Evolutionary conservation across 2,888 invertebrate genomes (phyloP), one percentile per base, ranked within the genome.

Genomic region (Patella pellucida): DNA sequence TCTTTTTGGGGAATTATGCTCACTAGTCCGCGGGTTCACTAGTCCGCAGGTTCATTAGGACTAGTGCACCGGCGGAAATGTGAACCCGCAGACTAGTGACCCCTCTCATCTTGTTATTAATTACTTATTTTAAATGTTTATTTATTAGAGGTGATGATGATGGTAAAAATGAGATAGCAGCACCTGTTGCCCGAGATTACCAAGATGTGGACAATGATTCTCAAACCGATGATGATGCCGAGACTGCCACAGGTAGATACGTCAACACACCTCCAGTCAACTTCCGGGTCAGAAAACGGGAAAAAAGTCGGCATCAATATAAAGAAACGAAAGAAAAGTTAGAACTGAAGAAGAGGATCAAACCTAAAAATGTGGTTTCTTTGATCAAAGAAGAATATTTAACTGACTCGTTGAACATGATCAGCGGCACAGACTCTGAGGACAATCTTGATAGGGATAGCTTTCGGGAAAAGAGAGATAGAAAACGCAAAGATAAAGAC

Each of bases 371-470:
- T 15, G 62, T 76, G 41, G 81, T 85, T 5, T 81, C 77, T 68
- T 82, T 88, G 15, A 87, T 87, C 31, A 86, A 85, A 76, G 86
- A 86, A 74, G 82, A 83, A 56, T 86, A 86, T 74, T 74, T 76
- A 23, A 83, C 81, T 52, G 84, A 85, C 75, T 74, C 83, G 16
- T 81, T 86, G 27, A 84, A 83, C 74, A 84, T 83, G 52, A 79
- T 87, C 11, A 82, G 84, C 68, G 82, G 82, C 68, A 83, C 83
- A 62, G 88, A 87, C 74, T 87, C 87, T 16, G 88, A 88, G 79
- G 86, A 85, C 62, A 85, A 85, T 72, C 72, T 85, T 2, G 86
- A 87, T 67, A 71, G 82, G 56, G 83, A 85, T 76, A 68, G 72
- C 9, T 52, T 76, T 16, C 73, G 77, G 41, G 85, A 84, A 75